Percentiles rank a stretch among this genome's conserved stretches.
phyloP scores from a whole-genome alignment of 1,140 invertebrate genomes.

The Drosophila ambigua region DNA sequence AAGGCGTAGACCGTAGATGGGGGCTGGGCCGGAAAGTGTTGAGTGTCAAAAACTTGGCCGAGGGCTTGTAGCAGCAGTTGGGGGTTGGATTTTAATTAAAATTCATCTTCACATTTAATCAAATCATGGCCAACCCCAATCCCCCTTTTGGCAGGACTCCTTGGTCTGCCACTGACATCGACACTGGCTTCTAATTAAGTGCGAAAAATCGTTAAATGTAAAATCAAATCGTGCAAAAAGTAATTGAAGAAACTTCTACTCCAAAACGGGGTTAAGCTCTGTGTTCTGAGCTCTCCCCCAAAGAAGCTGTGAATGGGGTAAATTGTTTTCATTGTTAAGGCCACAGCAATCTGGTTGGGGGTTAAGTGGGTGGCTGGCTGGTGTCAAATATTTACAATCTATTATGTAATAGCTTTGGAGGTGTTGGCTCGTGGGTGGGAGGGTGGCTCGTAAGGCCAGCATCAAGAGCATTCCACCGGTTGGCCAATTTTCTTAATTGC shows the following conservation, averaged over 20 bases:
- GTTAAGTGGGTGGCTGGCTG: conserved; percentile 34
- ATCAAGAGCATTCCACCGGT: conserved; percentile 21
- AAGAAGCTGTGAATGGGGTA: conserved; percentile 63
- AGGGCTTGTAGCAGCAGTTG: conserved; percentile 8
- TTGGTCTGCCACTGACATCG: conserved; percentile 70
- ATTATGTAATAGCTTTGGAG: conserved; percentile 52
- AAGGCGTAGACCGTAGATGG: no score
- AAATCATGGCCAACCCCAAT: conserved; percentile 71
- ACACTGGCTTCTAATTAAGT: conserved; percentile 84
- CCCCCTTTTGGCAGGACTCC: conserved; percentile 8
- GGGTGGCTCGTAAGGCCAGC: conserved; percentile 41
- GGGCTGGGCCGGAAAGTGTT: conserved; percentile 22
- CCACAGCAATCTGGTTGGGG: conserved; percentile 50
- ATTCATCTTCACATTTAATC: conserved; percentile 84
- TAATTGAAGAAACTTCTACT: conserved; percentile 65
- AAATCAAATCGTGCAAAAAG: conserved; percentile 84
- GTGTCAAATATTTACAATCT: conserved; percentile 79
- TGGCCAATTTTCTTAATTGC: conserved; percentile 75
- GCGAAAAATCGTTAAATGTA: conserved; percentile 84
- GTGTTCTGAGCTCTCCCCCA: background rate
- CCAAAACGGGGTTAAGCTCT: background rate
- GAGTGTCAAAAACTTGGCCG: conserved; percentile 13
- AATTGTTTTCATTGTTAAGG: conserved; percentile 67
- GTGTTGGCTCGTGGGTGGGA: no score
- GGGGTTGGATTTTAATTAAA: conserved; percentile 82